These are phyloP conservation scores for Muscidifurax raptorellus DNA, from an alignment of 1,140 invertebrate species.

Conservation along the genomic window DNA sequence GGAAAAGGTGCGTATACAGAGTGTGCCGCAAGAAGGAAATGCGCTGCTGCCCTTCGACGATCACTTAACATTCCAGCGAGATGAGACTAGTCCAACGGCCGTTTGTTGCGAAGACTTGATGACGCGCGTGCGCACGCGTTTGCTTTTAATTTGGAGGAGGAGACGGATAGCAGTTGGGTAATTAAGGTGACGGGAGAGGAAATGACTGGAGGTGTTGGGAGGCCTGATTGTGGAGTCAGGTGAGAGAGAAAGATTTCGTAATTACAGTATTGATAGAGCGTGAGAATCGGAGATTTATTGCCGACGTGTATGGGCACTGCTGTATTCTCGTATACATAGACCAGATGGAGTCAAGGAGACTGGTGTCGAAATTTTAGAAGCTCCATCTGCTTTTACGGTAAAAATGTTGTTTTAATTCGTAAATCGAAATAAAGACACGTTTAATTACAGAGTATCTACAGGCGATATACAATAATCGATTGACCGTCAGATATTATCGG, in stretches of 20 bases:
- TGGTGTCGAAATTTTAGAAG: background rate
- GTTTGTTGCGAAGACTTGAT: constrained; percentile 6
- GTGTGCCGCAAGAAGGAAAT: background rate
- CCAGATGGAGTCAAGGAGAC: background rate
- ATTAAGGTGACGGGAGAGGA: background rate
- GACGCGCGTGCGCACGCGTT: background rate
- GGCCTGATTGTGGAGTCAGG: background rate
- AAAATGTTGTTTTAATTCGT: background rate
- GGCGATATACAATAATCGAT: background rate
- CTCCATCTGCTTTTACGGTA: background rate
- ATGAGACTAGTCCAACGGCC: background rate
- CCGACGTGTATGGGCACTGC: background rate
- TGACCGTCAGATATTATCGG: background rate
- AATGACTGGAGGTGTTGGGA: background rate
- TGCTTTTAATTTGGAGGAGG: background rate
- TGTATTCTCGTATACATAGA: no score
- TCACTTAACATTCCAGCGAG: constrained; percentile 35
- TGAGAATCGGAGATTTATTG: background rate
- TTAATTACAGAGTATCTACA: background rate
- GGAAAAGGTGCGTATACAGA: background rate
- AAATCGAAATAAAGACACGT: background rate
- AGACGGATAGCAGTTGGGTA: background rate
- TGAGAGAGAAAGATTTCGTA: background rate
- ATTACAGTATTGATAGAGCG: background rate
- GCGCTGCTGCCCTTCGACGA: background rate